These are phyloP conservation scores for Chamaetylas fuelleborni DNA, from an alignment of 2,113 vertebrate species.

Conservation along the genomic window DNA sequence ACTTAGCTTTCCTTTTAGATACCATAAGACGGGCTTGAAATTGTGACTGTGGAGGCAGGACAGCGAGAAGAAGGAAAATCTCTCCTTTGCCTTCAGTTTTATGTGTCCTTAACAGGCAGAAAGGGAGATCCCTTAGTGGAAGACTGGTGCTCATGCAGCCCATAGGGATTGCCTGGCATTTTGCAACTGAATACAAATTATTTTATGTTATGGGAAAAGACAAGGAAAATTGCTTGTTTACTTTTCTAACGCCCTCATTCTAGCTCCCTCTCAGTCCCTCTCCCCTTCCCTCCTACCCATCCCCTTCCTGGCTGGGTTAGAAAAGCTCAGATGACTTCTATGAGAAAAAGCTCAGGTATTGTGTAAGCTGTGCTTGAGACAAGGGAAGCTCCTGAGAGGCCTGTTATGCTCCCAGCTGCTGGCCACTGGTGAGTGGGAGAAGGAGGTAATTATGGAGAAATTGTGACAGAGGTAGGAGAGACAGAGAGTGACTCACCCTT, in stretches of 20 bases:
- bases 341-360: neutral
- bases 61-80: neutral
- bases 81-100: neutral
- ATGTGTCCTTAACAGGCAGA: neutral
- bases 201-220: neutral
- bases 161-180: neutral
- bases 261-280: too few species aligned
- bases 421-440: neutral
- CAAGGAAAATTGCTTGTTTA: neutral
- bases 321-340: neutral
- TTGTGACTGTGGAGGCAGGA: neutral
- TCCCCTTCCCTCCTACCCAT: rapidly evolving
- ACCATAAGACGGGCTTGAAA: neutral
- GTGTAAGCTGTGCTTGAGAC: neutral
- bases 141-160: neutral
- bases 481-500: neutral
- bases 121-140: neutral
- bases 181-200: neutral
- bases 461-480: neutral
- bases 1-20: neutral
- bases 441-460: neutral
- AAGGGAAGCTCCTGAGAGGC: neutral
- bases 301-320: neutral
- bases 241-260: neutral
- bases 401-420: neutral